A percentile compares a stretch with the other conserved stretches of the same genome.
phyloP scores from a whole-genome alignment of 2,888 invertebrate genomes.

The Pristionchus japonicus region DNA sequence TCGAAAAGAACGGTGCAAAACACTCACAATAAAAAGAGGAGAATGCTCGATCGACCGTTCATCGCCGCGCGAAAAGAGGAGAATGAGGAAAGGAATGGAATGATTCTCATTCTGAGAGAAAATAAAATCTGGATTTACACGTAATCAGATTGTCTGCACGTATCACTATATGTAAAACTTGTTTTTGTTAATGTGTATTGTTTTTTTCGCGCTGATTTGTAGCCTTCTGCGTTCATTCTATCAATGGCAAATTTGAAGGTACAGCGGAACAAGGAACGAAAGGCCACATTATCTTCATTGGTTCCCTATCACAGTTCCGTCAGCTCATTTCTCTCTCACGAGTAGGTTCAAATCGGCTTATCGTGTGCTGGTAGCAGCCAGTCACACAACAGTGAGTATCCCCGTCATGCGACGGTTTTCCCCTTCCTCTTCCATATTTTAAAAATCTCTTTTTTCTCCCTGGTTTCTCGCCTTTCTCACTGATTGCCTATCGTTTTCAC shows the following conservation, averaged over 20 bases:
- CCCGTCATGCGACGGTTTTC: not conserved
- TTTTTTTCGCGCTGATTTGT: too few relatives aligned
- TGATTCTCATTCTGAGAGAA: too few relatives aligned
- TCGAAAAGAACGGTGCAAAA: not conserved
- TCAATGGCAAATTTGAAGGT: too few relatives aligned
- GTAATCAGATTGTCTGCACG: not conserved
- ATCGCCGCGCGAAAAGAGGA: not conserved
- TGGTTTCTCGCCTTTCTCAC: not conserved
- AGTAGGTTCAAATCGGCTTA: not conserved
- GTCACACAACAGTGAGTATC: not conserved
- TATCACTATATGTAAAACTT: too few relatives aligned
- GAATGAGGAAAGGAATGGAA: not conserved
- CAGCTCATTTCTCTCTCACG: not conserved
- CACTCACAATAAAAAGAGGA: not conserved
- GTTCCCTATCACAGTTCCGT: not conserved
- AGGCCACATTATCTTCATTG: too few relatives aligned
- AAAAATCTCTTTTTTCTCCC: not conserved
- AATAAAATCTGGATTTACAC: not conserved
- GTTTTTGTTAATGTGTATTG: too few relatives aligned
- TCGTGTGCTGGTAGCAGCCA: not conserved
- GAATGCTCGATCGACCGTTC: not conserved
- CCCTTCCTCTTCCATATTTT: not conserved
- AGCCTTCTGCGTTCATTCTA: too few relatives aligned
- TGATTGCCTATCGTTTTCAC: not conserved
- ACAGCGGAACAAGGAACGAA: too few relatives aligned